Base-by-base conservation (phyloP, 2,888 invertebrate species). In the Torymus texanus region DNA sequence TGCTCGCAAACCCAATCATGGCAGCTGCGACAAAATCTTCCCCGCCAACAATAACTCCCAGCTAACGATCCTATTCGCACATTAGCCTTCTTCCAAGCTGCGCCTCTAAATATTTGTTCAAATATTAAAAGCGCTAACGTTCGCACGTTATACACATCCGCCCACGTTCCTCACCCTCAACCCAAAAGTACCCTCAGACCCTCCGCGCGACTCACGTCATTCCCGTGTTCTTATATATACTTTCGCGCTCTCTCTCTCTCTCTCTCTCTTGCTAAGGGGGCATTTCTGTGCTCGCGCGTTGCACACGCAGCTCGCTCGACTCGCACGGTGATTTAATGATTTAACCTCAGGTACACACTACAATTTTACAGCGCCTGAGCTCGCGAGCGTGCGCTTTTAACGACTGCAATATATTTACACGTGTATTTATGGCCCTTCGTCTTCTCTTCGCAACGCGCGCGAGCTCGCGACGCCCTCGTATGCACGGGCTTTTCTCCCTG, bases 361-460 rank as follows among this genome's bases (percentile, higher is more conserved):
- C 85, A 85, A 86, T 85, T 88, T 88, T 87, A 87, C 87, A 87
- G 83, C 87, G 82, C 74, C 77, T 80, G 71, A 5, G 79, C 82
- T 62, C 53, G 67, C 59, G 11, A 8, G 84, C 83, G 79, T 82
- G 75, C 63, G 71, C 75, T 67, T 83, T 84, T 87, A 86, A 87
- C 86, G 83, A 85, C 88, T 83, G 87, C 86, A 85, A 88, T 88
- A 88, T 88, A 88, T 88, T 88, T 88, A 87, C 88, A 87, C 88
- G 87, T 86, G 86, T 88, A 88, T 88, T 88, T 88, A 88, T 84
- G 88, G 29, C 68, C 50, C 63, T 50, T 67, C 41, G 41, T 13
- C 56, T 50, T 59, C 58, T 66, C 59, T 14, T 2, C 16, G 21
- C 21, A 21, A 21, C 21, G 21, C 10, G 41, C 8, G 5, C 41